A percentile compares a stretch with the other conserved stretches of the same genome.
phyloP scores from a whole-genome alignment of 1,140 invertebrate species.

The Hermetia illucens region DNA sequence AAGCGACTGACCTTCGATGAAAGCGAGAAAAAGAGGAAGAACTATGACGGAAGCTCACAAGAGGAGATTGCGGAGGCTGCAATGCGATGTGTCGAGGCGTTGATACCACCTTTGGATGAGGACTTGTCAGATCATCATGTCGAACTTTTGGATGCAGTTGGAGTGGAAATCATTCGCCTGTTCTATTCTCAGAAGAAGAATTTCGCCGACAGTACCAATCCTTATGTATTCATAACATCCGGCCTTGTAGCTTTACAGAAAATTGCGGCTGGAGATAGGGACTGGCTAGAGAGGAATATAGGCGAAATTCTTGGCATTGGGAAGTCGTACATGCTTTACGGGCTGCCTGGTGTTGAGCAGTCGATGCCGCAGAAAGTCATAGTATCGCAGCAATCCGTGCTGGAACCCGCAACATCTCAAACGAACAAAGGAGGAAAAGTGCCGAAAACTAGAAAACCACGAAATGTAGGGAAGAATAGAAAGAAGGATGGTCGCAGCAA shows the following conservation, averaged over 20 bases:
- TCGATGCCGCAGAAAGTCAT: constrained; percentile 29
- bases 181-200: background rate
- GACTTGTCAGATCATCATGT: background rate
- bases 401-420: constrained; percentile 29
- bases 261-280: constrained; percentile 5
- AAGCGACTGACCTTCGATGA: background rate
- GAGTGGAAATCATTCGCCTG: background rate
- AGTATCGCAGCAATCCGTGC: constrained; percentile 37
- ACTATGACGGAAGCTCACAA: background rate
- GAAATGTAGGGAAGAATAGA: constrained; percentile 25
- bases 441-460: constrained; percentile 22
- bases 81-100: background rate
- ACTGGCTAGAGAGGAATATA: constrained; percentile 15
- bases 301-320: constrained; percentile 38
- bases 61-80: too few relatives aligned
- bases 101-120: background rate
- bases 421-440: constrained; percentile 31
- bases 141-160: background rate
- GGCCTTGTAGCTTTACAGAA: background rate
- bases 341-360: constrained; percentile 24
- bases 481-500: constrained; percentile 10
- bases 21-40: too few relatives aligned
- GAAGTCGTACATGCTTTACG: constrained; percentile 35
- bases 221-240: background rate
- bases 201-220: background rate